phyloP scores from a whole-genome alignment of 2,113 vertebrate genomes.

The Baryphthengus martii region DNA sequence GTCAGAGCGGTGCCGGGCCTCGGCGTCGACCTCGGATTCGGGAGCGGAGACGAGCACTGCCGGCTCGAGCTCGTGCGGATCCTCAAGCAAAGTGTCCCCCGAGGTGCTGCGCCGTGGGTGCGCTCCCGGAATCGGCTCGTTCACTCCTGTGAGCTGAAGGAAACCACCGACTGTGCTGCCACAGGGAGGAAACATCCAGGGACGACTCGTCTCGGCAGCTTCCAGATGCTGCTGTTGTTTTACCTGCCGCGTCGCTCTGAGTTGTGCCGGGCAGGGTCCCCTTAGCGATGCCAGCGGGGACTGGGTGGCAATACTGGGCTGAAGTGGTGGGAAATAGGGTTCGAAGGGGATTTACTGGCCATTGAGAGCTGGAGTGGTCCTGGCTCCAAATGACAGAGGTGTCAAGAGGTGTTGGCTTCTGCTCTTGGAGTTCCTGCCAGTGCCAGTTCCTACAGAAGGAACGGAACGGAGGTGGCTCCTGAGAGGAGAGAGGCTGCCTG shows the following conservation, averaged over 20 bases:
- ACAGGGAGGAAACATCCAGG: too few relatives aligned
- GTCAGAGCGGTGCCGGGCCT: neutral
- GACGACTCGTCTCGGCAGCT: too few relatives aligned
- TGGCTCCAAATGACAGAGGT: neutral
- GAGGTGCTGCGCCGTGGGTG: too few relatives aligned
- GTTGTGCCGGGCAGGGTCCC: too few relatives aligned
- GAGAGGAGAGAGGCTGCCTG: neutral
- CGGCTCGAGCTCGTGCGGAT: neutral
- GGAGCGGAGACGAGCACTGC: neutral
- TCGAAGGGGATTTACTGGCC: neutral
- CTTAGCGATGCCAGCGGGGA: too few relatives aligned
- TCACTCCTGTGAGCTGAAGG: too few relatives aligned
- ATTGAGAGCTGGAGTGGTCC: neutral
- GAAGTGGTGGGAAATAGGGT: neutral
- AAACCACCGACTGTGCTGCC: too few relatives aligned
- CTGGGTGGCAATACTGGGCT: neutral
- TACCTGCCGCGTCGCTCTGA: too few relatives aligned
- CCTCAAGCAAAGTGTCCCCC: too few relatives aligned
- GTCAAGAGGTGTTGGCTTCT: fast-evolving
- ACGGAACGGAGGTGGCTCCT: neutral
- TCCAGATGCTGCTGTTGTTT: too few relatives aligned
- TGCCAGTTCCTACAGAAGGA: neutral
- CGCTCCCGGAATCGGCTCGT: too few relatives aligned
- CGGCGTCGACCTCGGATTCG: neutral
- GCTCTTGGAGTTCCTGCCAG: neutral